Conservation (phyloP, 1,140 invertebrate genomes). For the Heliconius hermathena region DNA sequence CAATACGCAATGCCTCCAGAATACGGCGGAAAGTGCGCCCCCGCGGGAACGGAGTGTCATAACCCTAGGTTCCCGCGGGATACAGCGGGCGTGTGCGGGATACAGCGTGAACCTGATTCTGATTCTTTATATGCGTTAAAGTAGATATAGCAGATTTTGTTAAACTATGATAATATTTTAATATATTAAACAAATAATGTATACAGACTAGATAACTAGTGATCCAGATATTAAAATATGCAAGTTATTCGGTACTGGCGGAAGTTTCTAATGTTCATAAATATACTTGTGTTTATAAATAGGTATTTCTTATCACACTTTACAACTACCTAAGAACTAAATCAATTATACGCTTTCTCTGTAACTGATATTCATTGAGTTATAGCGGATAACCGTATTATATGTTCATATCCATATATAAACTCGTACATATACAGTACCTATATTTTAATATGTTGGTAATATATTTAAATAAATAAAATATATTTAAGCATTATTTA, state of each 20-base stretch:
- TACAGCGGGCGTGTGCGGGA: no score
- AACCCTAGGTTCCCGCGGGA: no score
- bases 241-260: background rate
- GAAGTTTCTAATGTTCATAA: background rate
- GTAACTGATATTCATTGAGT: slow-evolving; percentile 39
- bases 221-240: background rate
- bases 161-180: background rate
- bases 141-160: no score
- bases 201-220: background rate
- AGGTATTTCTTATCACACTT: background rate
- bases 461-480: no score
- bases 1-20: no score
- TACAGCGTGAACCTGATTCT: no score
- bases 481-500: no score
- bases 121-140: no score
- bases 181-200: background rate
- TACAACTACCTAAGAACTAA: background rate
- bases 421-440: background rate
- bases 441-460: background rate
- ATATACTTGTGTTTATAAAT: background rate
- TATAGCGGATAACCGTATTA: slow-evolving; percentile 23
- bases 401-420: background rate
- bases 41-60: no score
- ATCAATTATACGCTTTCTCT: slow-evolving; percentile 35
- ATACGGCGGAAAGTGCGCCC: no score